Conservation (phyloP, 2,113 vertebrate genomes). For the Podilymbus podiceps region DNA sequence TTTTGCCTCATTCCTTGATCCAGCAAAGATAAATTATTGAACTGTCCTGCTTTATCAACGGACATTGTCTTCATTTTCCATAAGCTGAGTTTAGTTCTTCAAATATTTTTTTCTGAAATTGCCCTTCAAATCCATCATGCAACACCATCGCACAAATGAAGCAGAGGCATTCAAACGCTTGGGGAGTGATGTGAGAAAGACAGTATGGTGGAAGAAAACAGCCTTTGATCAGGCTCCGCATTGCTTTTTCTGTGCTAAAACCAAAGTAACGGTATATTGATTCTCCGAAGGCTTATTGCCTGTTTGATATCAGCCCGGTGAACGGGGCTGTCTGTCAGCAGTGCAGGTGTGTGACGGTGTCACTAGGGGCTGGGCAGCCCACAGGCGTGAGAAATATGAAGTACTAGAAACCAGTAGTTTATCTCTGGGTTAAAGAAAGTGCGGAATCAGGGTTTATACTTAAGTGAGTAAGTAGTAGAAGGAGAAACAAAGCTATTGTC, state of each 20-base stretch:
- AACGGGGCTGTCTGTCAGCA: background rate
- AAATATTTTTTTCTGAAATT: background rate
- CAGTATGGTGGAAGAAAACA: background rate
- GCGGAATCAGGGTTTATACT: background rate
- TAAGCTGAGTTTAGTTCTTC: background rate
- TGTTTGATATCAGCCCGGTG: background rate
- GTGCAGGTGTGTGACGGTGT: background rate
- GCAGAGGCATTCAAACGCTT: background rate
- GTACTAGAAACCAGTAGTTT: background rate
- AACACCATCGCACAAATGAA: background rate
- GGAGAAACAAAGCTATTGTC: background rate
- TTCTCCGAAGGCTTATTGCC: background rate
- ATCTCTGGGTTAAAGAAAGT: background rate
- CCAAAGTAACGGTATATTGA: fast-evolving
- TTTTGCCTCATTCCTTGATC: background rate
- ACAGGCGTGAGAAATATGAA: fast-evolving
- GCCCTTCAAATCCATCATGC: background rate
- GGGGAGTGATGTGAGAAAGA: background rate
- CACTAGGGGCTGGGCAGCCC: background rate
- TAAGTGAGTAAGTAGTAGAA: background rate
- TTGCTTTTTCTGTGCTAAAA: background rate
- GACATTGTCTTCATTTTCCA: background rate
- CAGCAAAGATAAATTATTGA: background rate
- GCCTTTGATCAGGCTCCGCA: background rate
- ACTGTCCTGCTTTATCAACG: background rate